Evolutionary conservation across 2,888 invertebrate species (phyloP).

Genomic region (Phymatocera aterrima): DNA sequence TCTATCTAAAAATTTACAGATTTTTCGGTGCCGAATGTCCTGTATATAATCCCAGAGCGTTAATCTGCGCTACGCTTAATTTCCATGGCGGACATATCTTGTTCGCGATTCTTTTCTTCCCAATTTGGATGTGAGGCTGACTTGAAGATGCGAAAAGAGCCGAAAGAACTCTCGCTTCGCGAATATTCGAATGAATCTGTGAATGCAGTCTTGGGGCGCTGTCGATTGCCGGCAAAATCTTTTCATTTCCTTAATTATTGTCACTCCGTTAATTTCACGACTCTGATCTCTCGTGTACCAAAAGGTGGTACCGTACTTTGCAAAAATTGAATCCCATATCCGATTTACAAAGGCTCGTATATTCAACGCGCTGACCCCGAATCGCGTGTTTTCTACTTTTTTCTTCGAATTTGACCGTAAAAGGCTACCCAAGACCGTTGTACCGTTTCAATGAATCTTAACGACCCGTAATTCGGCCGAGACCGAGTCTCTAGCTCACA

Average conservation of each 20-base stretch:
- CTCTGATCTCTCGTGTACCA: not conserved
- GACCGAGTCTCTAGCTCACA: not conserved
- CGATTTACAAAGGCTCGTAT: not conserved
- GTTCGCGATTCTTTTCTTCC: no score
- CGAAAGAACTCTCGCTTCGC: no score
- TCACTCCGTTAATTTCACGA: not conserved
- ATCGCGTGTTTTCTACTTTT: constrained; percentile 1
- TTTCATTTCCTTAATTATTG: not conserved
- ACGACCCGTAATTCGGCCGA: not conserved
- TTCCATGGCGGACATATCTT: no score
- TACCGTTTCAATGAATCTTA: not conserved
- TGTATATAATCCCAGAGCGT: no score
- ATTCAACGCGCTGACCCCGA: not conserved
- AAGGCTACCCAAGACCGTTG: not conserved
- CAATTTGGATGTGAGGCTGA: no score
- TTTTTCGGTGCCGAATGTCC: no score
- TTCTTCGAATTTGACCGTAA: not conserved
- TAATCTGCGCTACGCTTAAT: no score
- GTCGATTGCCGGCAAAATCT: not conserved
- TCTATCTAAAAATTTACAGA: not conserved
- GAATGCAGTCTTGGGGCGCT: not conserved
- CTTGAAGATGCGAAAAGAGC: no score
- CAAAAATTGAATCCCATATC: not conserved
- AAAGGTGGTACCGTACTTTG: no score
- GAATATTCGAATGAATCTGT: not conserved